phyloP scores from a whole-genome alignment of 35 echinoderm and acorn worm genomes.

The Lytechinus variegatus region DNA sequence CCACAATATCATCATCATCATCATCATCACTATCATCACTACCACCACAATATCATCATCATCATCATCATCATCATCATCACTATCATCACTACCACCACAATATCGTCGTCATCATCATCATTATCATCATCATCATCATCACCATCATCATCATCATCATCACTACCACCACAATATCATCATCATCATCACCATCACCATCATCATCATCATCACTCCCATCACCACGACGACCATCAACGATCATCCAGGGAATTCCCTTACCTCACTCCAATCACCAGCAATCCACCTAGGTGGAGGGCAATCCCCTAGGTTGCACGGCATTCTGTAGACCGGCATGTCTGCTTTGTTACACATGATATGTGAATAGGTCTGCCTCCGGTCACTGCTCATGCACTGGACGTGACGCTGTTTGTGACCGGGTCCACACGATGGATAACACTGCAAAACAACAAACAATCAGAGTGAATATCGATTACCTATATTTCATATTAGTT shows the following conservation, averaged over 20 bases:
- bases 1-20: constrained; percentile 36
- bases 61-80: constrained; percentile 7
- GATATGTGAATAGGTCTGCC: constrained; percentile 33
- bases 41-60: neutral
- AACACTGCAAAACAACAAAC: constrained; percentile 63
- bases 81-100: constrained; percentile 3
- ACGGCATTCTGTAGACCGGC: constrained; percentile 61
- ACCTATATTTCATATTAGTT: too few species aligned
- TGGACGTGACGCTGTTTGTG: constrained; percentile 73
- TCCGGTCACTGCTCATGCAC: constrained; percentile 75
- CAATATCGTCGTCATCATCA: neutral
- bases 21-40: constrained; percentile 11
- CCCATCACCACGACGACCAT: neutral
- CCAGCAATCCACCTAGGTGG: constrained; percentile 82
- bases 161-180: neutral
- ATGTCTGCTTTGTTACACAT: constrained; percentile 76
- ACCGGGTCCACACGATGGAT: constrained; percentile 78
- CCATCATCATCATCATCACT: neutral
- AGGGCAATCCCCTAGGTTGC: constrained; percentile 75
- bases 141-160: neutral
- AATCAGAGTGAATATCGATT: too few species aligned
- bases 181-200: neutral
- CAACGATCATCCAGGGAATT: neutral
- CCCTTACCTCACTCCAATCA: constrained; percentile 87
- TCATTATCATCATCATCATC: neutral